A percentile compares a stretch with the other conserved stretches of the same genome.
phyloP scores from a whole-genome alignment of 2,113 vertebrate species.

The Sialia sialis region DNA sequence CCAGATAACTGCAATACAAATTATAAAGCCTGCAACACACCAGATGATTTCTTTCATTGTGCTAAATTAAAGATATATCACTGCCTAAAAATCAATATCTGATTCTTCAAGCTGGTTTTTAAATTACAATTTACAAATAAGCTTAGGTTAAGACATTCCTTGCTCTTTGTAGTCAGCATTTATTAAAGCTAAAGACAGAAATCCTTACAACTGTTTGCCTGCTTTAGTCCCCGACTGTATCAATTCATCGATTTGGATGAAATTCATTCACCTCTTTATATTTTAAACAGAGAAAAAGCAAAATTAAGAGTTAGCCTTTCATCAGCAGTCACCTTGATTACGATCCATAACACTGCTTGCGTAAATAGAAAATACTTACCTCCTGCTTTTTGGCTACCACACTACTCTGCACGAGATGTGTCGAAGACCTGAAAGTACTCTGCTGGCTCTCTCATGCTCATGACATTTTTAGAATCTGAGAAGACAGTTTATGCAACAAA shows the following conservation, averaged over 20 bases:
- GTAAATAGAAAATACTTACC: conserved; percentile 20
- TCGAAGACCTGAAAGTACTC: neutral
- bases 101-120: neutral
- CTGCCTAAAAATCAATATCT: neutral
- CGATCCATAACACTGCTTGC: neutral
- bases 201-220: neutral
- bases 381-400: neutral
- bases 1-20: neutral
- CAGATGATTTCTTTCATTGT: neutral
- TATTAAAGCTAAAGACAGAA: neutral
- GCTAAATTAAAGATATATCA: neutral
- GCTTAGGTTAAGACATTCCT: neutral
- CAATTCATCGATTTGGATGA: neutral
- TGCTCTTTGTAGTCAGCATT: neutral
- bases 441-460: neutral
- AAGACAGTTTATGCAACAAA: neutral
- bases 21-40: neutral
- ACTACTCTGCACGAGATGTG: neutral
- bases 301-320: neutral
- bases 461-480: neutral
- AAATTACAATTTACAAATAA: neutral
- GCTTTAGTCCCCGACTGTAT: neutral
- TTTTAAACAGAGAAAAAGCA: neutral
- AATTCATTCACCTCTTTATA: neutral
- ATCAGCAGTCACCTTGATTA: neutral